phyloP scores from a whole-genome alignment of 2,797 vertebrate genomes.

The Steatocranus sp. region DNA sequence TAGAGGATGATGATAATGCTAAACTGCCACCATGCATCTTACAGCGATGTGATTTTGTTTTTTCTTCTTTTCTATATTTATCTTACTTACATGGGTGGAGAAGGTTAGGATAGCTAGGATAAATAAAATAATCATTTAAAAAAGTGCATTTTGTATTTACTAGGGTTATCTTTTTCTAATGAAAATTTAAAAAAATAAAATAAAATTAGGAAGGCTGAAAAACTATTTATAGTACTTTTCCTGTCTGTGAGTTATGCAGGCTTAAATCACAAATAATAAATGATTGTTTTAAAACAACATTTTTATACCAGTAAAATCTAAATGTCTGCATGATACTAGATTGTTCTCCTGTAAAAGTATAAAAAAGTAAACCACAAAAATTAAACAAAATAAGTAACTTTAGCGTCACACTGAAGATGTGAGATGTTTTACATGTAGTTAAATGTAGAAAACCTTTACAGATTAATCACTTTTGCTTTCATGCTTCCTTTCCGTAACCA shows the following conservation, averaged over 20 bases:
- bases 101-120: not conserved
- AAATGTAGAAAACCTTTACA: not conserved
- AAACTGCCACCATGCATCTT: not conserved
- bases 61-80: not conserved
- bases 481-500: not conserved
- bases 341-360: not conserved
- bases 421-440: not conserved
- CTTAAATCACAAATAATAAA: not conserved
- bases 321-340: not conserved
- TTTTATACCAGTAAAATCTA: not conserved
- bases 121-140: not conserved
- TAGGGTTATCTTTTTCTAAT: not conserved
- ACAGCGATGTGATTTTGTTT: not conserved
- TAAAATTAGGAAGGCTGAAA: not conserved
- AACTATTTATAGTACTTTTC: not conserved
- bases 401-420: not conserved
- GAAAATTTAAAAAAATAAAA: accelerated
- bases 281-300: not conserved
- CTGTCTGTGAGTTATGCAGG: not conserved
- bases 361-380: not conserved
- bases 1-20: not conserved
- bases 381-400: not conserved
- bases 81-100: not conserved
- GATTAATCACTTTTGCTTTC: not conserved
- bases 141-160: not conserved